Evolutionary conservation across 2,113 vertebrate species (phyloP).

Genomic region (Nematolebias whitei): DNA sequence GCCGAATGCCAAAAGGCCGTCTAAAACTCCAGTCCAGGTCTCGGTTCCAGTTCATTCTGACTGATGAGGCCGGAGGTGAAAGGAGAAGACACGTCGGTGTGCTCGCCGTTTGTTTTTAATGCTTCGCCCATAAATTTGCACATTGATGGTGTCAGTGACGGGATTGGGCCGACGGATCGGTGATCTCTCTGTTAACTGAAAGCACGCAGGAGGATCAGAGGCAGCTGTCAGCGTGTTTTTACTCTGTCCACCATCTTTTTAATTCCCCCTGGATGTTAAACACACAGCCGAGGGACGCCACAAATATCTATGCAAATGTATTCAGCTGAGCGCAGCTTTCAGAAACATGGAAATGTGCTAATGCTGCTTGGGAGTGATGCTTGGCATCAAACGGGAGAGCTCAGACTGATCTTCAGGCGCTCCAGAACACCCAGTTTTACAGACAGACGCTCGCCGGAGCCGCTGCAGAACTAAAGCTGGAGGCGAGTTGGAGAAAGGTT

Average conservation of each 20-base stretch:
- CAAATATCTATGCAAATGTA: constrained; percentile 62
- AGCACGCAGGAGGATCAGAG: constrained; percentile 51
- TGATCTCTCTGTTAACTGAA: constrained; percentile 58
- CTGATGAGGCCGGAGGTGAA: constrained; percentile 3
- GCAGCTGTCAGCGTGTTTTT: constrained; percentile 58
- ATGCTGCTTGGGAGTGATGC: constrained; percentile 21
- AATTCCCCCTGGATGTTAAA: constrained; percentile 56
- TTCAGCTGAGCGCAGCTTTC: constrained; percentile 37
- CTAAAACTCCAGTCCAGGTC: constrained; percentile 26
- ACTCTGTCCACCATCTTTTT: constrained; percentile 36
- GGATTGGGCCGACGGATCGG: constrained; percentile 48
- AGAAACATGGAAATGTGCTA: constrained; percentile 27
- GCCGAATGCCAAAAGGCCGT: no score
- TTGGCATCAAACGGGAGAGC: no score
- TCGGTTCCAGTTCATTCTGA: constrained; percentile 35
- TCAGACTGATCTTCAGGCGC: not conserved
- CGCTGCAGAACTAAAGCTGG: no score
- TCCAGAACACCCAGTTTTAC: not conserved
- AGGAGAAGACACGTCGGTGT: constrained; percentile 34
- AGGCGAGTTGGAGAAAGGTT: not conserved
- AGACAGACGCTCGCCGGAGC: not conserved
- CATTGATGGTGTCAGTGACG: constrained; percentile 29
- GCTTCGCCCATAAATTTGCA: not conserved
- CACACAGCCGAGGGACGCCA: constrained; percentile 23
- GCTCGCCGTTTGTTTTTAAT: constrained; percentile 44